A percentile compares a stretch with the other conserved stretches of the same genome.
Evolutionary conservation across 2,888 invertebrate species (phyloP).

Genomic region (Eledona agricola): DNA sequence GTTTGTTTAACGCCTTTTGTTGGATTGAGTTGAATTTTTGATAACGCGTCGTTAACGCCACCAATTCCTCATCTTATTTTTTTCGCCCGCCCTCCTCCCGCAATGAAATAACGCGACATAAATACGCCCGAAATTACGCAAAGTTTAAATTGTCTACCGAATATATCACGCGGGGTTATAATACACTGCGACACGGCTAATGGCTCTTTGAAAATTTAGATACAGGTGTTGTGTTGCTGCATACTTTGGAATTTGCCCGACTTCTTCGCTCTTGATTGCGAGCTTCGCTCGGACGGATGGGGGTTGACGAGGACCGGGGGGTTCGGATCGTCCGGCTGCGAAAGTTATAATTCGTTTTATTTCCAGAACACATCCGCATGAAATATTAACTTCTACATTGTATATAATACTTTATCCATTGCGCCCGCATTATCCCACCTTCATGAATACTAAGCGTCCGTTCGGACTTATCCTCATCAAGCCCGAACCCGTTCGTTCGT

Average conservation of each 20-base stretch:
- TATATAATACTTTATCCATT: conserved; percentile 49
- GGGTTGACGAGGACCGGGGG: too few relatives aligned
- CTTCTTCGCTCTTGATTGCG: too few relatives aligned
- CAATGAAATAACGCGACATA: conserved; percentile 33
- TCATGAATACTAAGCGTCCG: conserved; percentile 40
- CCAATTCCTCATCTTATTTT: too few relatives aligned
- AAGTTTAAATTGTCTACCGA: conserved; percentile 37
- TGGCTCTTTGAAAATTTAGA: conserved; percentile 40
- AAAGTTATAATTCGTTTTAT: conserved; percentile 43
- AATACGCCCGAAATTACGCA: conserved; percentile 34
- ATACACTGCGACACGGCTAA: conserved; percentile 38
- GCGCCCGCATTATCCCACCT: conserved; percentile 38
- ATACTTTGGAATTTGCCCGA: conserved; percentile 35
- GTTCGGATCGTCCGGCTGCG: conserved; percentile 38
- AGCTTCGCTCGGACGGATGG: too few relatives aligned
- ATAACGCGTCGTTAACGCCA: conserved; percentile 48
- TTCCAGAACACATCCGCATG: conserved; percentile 43
- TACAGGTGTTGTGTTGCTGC: conserved; percentile 40
- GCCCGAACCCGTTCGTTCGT: too few relatives aligned
- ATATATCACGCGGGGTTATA: conserved; percentile 36
- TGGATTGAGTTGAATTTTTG: conserved; percentile 57
- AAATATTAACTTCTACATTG: conserved; percentile 49
- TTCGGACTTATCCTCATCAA: conserved; percentile 31
- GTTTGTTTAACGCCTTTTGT: conserved; percentile 56
- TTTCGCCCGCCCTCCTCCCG: background rate